A percentile compares a stretch with the other conserved stretches of the same genome.
Conservation (phyloP, 2,888 invertebrate species). For the Agapostemon virescens region DNA sequence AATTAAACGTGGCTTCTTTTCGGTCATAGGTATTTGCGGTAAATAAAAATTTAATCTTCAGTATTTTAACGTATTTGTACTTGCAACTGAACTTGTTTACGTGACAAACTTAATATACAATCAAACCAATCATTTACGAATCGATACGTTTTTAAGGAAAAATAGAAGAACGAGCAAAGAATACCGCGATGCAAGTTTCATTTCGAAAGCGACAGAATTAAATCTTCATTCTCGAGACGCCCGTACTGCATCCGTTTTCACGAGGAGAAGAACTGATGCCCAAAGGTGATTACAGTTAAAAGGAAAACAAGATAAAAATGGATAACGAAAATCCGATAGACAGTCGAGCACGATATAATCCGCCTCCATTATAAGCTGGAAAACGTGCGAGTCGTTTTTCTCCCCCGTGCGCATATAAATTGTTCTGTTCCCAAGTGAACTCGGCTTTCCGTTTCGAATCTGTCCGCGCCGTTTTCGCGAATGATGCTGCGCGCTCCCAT, state of each 20-base stretch:
- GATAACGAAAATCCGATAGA: conserved; percentile 31
- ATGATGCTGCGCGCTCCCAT: conserved; percentile 34
- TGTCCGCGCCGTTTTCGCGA: conserved; percentile 49
- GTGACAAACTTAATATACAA: not conserved
- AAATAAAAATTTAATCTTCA: not conserved
- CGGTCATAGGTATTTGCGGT: too few species aligned
- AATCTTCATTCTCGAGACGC: not conserved
- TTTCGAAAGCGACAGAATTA: not conserved
- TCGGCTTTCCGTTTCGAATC: conserved; percentile 44
- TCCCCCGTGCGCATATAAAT: conserved; percentile 42
- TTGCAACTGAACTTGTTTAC: not conserved
- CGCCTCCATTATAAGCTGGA: conserved; percentile 9
- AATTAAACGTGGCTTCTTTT: too few species aligned
- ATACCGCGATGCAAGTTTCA: not conserved
- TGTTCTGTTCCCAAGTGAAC: conserved; percentile 42
- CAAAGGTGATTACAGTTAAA: conserved; percentile 9
- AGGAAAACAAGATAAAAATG: conserved; percentile 40
- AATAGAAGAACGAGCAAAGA: not conserved
- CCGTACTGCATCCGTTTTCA: not conserved
- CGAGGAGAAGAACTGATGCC: not conserved
- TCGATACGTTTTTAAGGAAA: not conserved
- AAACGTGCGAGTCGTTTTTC: conserved; percentile 10
- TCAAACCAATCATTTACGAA: too few species aligned
- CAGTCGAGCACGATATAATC: conserved; percentile 11
- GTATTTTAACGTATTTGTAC: not conserved